Evolutionary conservation across 2,797 vertebrate species (phyloP), one percentile per base, ranked within the genome.

Genomic region (Anas bernieri): DNA sequence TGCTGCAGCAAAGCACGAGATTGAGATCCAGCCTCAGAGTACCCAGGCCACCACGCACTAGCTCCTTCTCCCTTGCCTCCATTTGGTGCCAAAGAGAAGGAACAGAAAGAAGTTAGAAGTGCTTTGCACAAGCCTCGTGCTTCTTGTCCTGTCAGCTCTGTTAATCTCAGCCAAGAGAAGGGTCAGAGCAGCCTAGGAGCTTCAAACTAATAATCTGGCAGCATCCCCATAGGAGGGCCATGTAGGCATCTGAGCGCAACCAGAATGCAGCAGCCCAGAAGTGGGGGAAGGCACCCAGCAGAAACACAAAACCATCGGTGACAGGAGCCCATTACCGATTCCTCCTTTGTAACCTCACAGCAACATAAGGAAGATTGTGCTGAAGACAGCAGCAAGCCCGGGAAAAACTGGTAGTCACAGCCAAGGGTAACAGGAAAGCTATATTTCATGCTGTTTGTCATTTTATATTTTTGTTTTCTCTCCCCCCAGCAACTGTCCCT

Each of bases 391-490:
- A 81, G 28, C 9, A 64, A 63, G 22, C 4, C 50, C 3, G 17
- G 37, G 21, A 68, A 79, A 86, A 76, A 16, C 16, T 59, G 64
- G 35, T 13, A 78, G 83, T 75, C 52, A 35, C 20, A 62, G 25
- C 37, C 72, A 54, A 73, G 37, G 7, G 77, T 88, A 95, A 78
- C 28, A 79, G 56, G 62, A 50, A 95, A 96, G 45, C 52, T 72
- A 64, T 26, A 90, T 82, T n/a, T 95, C 20, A 37, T 43, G 48
- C 43, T 82, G 74, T 66, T 73, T 77, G 45, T 82, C 74, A 37
- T 59, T 76, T 28, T 90, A 37, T 58, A 55, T 91, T 95, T 96
- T 78, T 17, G 2, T 20, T 70, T 45, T 59, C 21, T 17, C 26
- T 22, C 52, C 55, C 17, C 4, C 33, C 23, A 93, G 88, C 20